Evolutionary conservation across 2,888 invertebrate genomes (phyloP).

Genomic region (Eristalis pertinax): DNA sequence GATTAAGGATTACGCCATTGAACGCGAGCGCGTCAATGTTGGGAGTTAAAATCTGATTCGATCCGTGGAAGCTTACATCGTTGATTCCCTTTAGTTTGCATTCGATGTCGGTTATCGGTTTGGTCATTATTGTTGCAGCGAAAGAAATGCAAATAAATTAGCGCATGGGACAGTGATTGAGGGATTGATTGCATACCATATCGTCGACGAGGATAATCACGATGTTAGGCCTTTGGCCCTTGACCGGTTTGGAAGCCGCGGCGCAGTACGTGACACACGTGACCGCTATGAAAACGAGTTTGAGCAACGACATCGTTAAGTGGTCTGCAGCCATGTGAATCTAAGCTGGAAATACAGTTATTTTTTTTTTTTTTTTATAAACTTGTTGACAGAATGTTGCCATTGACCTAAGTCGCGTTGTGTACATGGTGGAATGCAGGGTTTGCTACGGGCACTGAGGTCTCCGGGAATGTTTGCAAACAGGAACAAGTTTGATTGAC

Average conservation of each 20-base stretch:
- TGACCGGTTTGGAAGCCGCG: constrained; percentile 23
- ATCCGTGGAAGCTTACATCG: constrained; percentile 95
- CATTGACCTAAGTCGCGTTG: too few relatives aligned
- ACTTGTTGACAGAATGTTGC: too few relatives aligned
- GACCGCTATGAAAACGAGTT: constrained; percentile 42
- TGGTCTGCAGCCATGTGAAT: not conserved
- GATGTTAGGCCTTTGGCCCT: constrained; percentile 84
- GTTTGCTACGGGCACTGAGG: too few relatives aligned
- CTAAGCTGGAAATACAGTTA: constrained; percentile 10
- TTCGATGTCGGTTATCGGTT: not conserved
- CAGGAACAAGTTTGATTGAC: not conserved
- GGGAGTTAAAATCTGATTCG: constrained; percentile 93
- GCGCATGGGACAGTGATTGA: not conserved
- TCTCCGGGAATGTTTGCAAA: too few relatives aligned
- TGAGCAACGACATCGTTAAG: constrained; percentile 35
- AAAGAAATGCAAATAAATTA: constrained; percentile 52
- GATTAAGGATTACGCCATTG: constrained; percentile 92
- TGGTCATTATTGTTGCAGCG: not conserved
- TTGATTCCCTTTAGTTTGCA: constrained; percentile 91
- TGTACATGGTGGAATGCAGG: too few relatives aligned
- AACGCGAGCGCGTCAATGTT: constrained; percentile 94
- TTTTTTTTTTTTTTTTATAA: not conserved
- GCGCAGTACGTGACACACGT: constrained; percentile 26
- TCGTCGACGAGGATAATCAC: constrained; percentile 92
- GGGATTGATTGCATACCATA: constrained; percentile 84